phyloP scores from a whole-genome alignment of 2,888 invertebrate species.

The Luperina nickerlii region DNA sequence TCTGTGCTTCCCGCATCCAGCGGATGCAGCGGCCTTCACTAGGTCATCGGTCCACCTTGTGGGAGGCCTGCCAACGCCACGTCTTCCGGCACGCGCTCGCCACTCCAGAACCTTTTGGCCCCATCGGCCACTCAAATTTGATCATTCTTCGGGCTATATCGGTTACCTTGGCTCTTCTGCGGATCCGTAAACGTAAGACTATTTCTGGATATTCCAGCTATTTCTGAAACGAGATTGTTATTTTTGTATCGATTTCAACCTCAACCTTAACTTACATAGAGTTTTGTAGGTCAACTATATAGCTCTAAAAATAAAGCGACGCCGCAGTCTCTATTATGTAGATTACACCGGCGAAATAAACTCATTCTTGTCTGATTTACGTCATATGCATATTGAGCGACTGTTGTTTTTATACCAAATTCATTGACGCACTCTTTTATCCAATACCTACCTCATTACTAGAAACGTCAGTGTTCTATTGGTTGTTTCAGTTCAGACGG shows the following conservation, averaged over 20 bases:
- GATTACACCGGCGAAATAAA: constrained; percentile 25
- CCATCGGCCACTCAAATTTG: too few species aligned
- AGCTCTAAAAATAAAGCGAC: constrained; percentile 6
- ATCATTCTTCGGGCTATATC: too few species aligned
- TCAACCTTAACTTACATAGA: constrained; percentile 6
- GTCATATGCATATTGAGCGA: constrained; percentile 32
- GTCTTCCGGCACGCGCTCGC: too few species aligned
- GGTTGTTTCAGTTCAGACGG: background rate
- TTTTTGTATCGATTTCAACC: background rate
- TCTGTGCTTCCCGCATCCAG: too few species aligned
- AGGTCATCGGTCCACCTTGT: too few species aligned
- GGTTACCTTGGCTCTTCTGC: too few species aligned
- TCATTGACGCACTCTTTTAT: constrained; percentile 38
- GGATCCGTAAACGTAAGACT: background rate
- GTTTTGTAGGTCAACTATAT: background rate
- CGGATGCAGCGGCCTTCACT: too few species aligned
- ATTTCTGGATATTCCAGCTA: too few species aligned
- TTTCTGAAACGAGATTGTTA: background rate
- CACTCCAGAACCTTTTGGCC: too few species aligned
- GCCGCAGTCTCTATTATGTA: constrained; percentile 6
- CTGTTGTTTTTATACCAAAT: constrained; percentile 17
- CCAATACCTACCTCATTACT: background rate
- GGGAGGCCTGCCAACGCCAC: too few species aligned
- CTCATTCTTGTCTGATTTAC: constrained; percentile 31
- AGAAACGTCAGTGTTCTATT: background rate